Base-by-base conservation (phyloP, 2,113 vertebrate species). In the Nothocercus julius region DNA sequence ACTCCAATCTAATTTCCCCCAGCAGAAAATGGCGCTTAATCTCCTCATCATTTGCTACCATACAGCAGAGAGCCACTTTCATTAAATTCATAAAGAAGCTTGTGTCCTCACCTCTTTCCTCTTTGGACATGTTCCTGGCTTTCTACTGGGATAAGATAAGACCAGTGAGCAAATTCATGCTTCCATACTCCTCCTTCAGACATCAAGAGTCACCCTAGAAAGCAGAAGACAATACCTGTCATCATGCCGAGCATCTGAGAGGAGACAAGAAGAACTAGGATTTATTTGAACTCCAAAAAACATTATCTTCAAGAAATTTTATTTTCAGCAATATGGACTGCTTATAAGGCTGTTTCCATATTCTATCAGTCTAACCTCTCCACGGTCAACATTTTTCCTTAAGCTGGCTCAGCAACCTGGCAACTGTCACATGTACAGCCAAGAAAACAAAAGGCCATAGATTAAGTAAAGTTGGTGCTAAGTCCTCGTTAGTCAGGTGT, bases 401-500 rank as follows among this genome's bases (percentile, higher is more conserved):
- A 67, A 44, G 54, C 77, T 84, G 68, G 38, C 61, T 80, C 80
- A 92, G 89, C 92, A 91, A 18, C 73, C 47, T 85, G 80, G 78
- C 82, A 92, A 82, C 53, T 79, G 68, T 73, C 87, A 81, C 67
- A 53, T 59, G 27, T 54, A 75, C 87, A 64, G 62, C 49, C 85
- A 90, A 49, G 89, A 90, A 89, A 89, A 96, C 78, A 95, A 96
- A 83, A 85, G 91, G 85, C 85, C 83, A 82, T 7, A 87, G 89
- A 95, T 96, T 95, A 94, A 95, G 70, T 58, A 91, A 93, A 95
- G 85, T 53, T 93, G 87, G 61, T 91, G 73, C 84, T 22, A 53
- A 95, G 40, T 80, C 68, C 89, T 97, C 95, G 95, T 96, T 96
- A 97, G 85, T 95, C 89, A 96, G 93, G 77, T 70, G 94, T 75